phyloP scores from a whole-genome alignment of 2,888 invertebrate species.

The Rhyacophila evoluta region DNA sequence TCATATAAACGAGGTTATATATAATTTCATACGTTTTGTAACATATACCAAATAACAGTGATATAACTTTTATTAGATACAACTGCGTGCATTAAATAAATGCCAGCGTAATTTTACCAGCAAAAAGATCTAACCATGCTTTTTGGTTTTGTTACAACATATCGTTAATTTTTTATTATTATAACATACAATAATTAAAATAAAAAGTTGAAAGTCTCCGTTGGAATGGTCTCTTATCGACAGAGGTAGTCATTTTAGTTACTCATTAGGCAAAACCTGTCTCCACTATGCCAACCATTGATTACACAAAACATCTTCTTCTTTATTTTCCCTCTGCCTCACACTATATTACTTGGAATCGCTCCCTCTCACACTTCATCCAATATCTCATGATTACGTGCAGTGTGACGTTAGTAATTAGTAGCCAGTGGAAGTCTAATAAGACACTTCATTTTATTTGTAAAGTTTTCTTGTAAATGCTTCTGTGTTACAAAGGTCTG shows the following conservation, averaged over 20 bases:
- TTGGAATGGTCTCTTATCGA: slow-evolving; percentile 38
- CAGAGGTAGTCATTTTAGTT: slow-evolving; percentile 49
- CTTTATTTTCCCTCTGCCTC: background rate
- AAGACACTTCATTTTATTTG: background rate
- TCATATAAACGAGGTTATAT: too few species aligned
- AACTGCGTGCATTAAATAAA: too few species aligned
- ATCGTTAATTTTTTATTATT: too few species aligned
- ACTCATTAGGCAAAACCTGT: slow-evolving; percentile 42
- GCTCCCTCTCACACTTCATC: background rate
- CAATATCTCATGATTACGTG: background rate
- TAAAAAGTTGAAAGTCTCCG: background rate
- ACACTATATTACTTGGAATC: background rate
- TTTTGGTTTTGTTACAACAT: too few species aligned
- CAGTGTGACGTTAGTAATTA: slow-evolving; percentile 6
- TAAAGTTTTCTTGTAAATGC: background rate
- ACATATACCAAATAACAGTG: too few species aligned
- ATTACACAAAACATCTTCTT: slow-evolving; percentile 37
- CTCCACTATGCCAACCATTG: slow-evolving; percentile 6
- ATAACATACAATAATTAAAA: background rate
- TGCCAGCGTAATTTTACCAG: too few species aligned
- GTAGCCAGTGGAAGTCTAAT: background rate
- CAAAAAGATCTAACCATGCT: too few species aligned
- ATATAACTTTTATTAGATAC: too few species aligned
- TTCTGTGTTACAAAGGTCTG: slow-evolving; percentile 3
- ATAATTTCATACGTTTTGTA: too few species aligned